These are phyloP conservation scores for Imbricaverruca yamaguchii DNA, from an alignment of 2,888 invertebrate species.

Conservation along the genomic window DNA sequence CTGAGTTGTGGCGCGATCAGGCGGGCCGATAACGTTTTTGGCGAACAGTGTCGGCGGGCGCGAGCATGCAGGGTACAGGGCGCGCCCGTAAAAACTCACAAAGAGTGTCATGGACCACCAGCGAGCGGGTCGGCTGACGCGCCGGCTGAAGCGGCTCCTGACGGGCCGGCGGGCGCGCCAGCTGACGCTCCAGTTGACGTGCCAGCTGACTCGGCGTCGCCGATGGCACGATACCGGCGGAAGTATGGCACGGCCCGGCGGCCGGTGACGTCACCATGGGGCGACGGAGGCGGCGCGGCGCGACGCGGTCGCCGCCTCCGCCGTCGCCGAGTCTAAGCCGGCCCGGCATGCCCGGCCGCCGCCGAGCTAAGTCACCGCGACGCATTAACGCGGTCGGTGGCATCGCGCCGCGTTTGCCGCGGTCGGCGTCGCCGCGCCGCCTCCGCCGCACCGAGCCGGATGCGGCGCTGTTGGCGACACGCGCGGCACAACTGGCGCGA, in stretches of 20 bases:
- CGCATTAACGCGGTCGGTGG: background rate
- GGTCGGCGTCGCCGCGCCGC: background rate
- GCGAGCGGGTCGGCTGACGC: background rate
- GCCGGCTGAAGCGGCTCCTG: background rate
- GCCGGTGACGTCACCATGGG: too few species aligned
- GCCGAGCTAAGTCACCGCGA: background rate
- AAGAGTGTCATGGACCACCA: background rate
- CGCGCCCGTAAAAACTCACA: background rate
- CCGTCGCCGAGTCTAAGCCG: background rate
- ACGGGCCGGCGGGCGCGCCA: background rate
- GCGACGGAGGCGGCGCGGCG: background rate
- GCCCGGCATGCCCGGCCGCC: background rate
- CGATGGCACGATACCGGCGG: background rate
- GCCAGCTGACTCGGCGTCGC: background rate
- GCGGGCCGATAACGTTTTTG: constrained; percentile 2
- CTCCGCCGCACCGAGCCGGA: background rate
- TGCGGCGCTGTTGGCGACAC: too few species aligned
- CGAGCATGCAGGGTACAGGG: background rate
- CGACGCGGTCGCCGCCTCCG: background rate
- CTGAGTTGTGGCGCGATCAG: constrained; percentile 7
- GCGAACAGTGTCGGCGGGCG: background rate
- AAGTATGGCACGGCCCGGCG: background rate
- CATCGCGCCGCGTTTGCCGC: background rate
- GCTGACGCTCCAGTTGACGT: too few species aligned
- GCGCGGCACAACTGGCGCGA: background rate